Evolutionary conservation across 64 coral and sea anemone genomes (phyloP), one percentile per base, ranked within the genome.

Genomic region (Montipora efflorescens): DNA sequence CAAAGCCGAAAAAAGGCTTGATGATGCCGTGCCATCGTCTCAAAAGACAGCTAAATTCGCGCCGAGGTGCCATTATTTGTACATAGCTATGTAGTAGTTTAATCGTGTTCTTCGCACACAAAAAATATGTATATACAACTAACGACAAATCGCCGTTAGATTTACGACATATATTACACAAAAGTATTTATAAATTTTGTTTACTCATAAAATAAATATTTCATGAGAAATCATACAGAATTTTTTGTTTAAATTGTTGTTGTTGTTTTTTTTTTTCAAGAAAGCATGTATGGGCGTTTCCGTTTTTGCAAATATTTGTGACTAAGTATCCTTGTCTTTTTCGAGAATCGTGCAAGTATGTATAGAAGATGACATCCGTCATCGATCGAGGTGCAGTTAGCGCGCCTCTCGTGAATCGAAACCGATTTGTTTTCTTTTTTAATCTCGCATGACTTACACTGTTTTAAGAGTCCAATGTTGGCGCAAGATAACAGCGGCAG

Each of bases 401-500:
- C 79, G 61, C 36, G 36, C 36, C 36, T 46, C 59, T 84, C 28
- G 66, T 86, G 71, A 86, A 86, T 86, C 62, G 82, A 71, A 86
- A 86, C 82, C 70, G 67, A 86, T 86, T 86, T 86, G 82, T 86
- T 86, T 86, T 71, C 21, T 86, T 86, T 71, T 50, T 86, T 86
- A 49, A 86, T 86, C 67, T 86, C 82, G 15, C 48, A 72, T 86
- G 62, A 86, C 82, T 86, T 71, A 14, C 47, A 44, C 68, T 6
- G 19, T 23, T 23, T 11, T 4, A 11, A 6, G 18, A 47, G 18
- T 18, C 48, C 18, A 49, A 4, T 23, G 82, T 46, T 45, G 25
- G 15, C 46, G 44, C 61, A 9, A 72, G 82, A 71, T 70, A 72
- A 72, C 66, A 72, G 18, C 82, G 19, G 44, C 82, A 16, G 46